Conservation (phyloP, 2,113 vertebrate species). For the Anoplopoma fimbria region DNA sequence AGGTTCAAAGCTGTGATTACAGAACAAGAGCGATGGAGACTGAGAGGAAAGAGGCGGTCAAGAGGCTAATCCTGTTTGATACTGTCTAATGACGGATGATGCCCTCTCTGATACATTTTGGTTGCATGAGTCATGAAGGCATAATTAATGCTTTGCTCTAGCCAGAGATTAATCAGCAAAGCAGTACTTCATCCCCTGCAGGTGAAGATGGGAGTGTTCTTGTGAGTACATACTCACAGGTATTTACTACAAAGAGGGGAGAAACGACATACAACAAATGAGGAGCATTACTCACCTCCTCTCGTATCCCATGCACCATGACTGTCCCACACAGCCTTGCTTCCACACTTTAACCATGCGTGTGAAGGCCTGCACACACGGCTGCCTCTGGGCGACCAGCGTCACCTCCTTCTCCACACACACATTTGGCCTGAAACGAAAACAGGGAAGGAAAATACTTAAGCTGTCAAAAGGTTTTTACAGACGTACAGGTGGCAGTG, state of each 20-base stretch:
- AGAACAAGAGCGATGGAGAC: conserved; percentile 37
- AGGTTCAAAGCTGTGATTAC: conserved; percentile 64
- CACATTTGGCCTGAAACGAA: conserved; percentile 89
- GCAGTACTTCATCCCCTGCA: conserved; percentile 40
- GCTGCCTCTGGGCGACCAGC: conserved; percentile 88
- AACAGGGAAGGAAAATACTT: conserved; percentile 53
- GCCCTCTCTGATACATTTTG: conserved; percentile 34
- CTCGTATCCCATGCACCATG: conserved; percentile 89
- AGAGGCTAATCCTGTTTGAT: conserved; percentile 32
- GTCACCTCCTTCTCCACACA: conserved; percentile 87
- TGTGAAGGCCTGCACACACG: conserved; percentile 87
- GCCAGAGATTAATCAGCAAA: conserved; percentile 34
- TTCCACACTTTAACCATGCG: conserved; percentile 88
- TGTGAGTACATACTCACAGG: conserved; percentile 15
- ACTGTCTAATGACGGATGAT: conserved; percentile 26
- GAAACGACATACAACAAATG: conserved; percentile 21
- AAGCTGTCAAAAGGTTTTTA: conserved; percentile 61
- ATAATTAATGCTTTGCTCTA: conserved; percentile 42
- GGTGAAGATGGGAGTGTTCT: conserved; percentile 50
- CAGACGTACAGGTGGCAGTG: conserved; percentile 28
- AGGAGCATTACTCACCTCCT: conserved; percentile 85
- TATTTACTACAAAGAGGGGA: conserved; percentile 7
- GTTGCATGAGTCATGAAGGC: conserved; percentile 39
- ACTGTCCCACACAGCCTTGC: conserved; percentile 86
- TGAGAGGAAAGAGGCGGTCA: conserved; percentile 38